These are phyloP conservation scores for Eilema griseolum DNA, from an alignment of 2,888 invertebrate genomes.

Conservation along the genomic window DNA sequence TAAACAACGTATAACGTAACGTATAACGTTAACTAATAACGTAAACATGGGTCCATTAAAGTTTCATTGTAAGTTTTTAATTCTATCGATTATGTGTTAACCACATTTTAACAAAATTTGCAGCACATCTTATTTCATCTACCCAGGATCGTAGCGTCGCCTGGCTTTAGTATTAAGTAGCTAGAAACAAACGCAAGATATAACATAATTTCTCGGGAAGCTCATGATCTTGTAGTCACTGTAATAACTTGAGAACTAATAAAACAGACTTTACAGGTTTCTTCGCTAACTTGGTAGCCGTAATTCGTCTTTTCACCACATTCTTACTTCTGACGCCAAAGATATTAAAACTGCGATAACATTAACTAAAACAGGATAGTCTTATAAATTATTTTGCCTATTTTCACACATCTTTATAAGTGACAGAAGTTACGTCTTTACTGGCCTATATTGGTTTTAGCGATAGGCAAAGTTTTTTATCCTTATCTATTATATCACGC, in stretches of 20 bases:
- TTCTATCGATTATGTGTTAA: not conserved
- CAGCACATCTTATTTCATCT: not conserved
- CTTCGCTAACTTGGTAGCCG: constrained; percentile 14
- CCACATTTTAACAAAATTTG: not conserved
- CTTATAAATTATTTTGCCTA: constrained; percentile 19
- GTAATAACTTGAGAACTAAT: constrained; percentile 9
- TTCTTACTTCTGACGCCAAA: constrained; percentile 17
- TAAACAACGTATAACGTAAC: too few species aligned
- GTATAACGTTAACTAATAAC: too few species aligned
- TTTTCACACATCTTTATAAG: constrained; percentile 28
- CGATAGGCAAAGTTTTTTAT: constrained; percentile 36
- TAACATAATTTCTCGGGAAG: not conserved
- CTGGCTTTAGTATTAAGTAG: not conserved
- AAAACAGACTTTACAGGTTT: constrained; percentile 11
- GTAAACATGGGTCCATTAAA: too few species aligned
- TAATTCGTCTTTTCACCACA: constrained; percentile 16
- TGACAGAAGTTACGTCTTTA: constrained; percentile 10
- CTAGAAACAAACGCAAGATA: not conserved
- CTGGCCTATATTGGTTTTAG: constrained; percentile 37
- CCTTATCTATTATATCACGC: constrained; percentile 48
- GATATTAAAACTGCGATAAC: constrained; percentile 34
- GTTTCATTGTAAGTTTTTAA: not conserved
- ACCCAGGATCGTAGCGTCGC: not conserved
- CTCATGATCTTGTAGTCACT: constrained; percentile 15
- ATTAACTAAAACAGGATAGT: constrained; percentile 32